A percentile compares a stretch with the other conserved stretches of the same genome.
Conservation (phyloP, 2,113 vertebrate species). For the Notarius lentiginosus region DNA sequence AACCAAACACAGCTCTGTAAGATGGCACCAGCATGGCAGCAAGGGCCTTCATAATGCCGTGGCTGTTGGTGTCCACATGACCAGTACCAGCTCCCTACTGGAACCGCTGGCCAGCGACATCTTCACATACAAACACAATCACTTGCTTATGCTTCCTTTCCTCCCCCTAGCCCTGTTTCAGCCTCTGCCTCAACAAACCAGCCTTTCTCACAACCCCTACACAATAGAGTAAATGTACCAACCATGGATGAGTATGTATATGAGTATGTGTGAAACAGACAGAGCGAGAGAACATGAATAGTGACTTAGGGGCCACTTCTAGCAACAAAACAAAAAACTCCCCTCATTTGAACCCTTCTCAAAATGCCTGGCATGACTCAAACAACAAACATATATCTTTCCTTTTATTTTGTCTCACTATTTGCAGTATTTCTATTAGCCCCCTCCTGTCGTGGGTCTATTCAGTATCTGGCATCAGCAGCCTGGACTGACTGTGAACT, state of each 20-base stretch:
- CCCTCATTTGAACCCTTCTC: conserved; percentile 54
- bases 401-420: conserved; percentile 49
- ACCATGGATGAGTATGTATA: conserved; percentile 21
- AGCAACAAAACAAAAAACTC: conserved; percentile 46
- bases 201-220: conserved; percentile 60
- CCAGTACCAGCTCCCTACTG: conserved; percentile 65
- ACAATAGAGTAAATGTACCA: conserved; percentile 67
- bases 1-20: conserved; percentile 17
- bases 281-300: conserved; percentile 45
- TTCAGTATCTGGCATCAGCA: conserved; percentile 24
- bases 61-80: conserved; percentile 65
- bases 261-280: conserved; percentile 53
- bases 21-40: conserved; percentile 56
- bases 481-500: conserved; percentile 37
- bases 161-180: conserved; percentile 49
- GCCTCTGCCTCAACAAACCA: conserved; percentile 67
- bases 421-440: conserved; percentile 51
- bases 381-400: conserved; percentile 56
- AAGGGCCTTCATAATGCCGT: conserved; percentile 67
- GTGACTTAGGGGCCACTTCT: conserved; percentile 41
- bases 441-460: conserved; percentile 30
- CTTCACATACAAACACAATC: conserved; percentile 66
- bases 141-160: conserved; percentile 64
- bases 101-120: conserved; percentile 67
- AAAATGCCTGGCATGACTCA: conserved; percentile 54